These are phyloP conservation scores for Corythaixoides concolor DNA, from an alignment of 2,113 vertebrate species.

Conservation along the genomic window DNA sequence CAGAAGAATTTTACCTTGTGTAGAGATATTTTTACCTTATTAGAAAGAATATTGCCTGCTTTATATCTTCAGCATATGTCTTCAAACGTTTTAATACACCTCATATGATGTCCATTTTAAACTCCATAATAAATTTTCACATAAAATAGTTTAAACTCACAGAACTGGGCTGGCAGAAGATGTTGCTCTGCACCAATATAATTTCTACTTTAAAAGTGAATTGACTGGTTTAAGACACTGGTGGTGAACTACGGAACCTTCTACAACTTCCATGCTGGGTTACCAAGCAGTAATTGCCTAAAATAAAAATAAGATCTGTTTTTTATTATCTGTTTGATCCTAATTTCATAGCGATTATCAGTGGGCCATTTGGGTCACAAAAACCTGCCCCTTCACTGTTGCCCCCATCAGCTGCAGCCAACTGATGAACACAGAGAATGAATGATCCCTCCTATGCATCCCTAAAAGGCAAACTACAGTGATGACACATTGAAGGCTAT, in stretches of 20 bases:
- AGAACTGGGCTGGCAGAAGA: neutral
- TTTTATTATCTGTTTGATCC: neutral
- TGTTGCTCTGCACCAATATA: neutral
- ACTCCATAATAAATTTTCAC: neutral
- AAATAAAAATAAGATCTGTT: neutral
- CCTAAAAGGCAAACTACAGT: neutral
- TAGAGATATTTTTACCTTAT: constrained; percentile 20
- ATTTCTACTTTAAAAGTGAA: neutral
- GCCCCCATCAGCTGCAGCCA: neutral
- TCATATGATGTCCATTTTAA: neutral
- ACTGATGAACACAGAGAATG: neutral
- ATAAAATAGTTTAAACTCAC: neutral
- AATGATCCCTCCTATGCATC: neutral
- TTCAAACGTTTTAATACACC: neutral
- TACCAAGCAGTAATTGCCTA: neutral
- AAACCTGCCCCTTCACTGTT: neutral
- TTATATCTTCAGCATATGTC: neutral
- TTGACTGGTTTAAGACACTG: neutral
- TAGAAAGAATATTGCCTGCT: neutral
- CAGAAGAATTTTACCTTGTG: neutral
- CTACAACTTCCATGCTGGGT: neutral
- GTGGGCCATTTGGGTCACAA: neutral
- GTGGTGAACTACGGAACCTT: neutral
- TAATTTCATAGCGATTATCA: neutral
- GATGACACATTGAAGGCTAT: neutral